A percentile compares a stretch with the other conserved stretches of the same genome.
Conservation (phyloP, 2,113 vertebrate genomes). For the Catharus fuscescens region DNA sequence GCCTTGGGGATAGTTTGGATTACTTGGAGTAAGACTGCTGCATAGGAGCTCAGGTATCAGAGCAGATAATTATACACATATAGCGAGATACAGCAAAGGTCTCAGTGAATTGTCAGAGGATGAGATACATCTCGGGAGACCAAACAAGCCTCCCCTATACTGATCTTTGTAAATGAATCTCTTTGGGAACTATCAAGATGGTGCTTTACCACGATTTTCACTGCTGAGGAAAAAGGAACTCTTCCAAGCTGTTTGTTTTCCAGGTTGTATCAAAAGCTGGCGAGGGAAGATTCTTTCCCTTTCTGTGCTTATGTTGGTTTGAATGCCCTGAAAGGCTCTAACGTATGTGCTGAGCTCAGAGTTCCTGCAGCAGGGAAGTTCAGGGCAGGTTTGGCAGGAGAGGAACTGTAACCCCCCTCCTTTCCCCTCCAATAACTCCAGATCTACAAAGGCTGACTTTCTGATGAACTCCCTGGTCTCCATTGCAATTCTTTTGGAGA, state of each 20-base stretch:
- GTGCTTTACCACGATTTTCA: conserved; percentile 68
- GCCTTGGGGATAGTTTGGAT: conserved; percentile 67
- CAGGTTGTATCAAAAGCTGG: conserved; percentile 48
- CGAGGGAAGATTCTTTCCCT: conserved; percentile 34
- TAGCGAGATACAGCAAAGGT: conserved; percentile 62
- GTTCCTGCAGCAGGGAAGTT: conserved; percentile 7
- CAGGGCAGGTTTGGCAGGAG: conserved; percentile 2
- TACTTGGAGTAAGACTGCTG: conserved; percentile 24
- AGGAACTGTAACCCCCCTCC: not conserved
- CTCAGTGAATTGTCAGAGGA: conserved; percentile 66
- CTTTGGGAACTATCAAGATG: conserved; percentile 71
- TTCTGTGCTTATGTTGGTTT: not conserved
- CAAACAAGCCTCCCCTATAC: conserved; percentile 35
- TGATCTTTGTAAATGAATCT: conserved; percentile 73
- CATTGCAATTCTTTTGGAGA: not conserved
- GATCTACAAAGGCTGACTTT: conserved; percentile 44
- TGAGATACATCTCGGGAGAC: conserved; percentile 71
- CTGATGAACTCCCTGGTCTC: conserved; percentile 20
- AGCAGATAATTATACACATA: conserved; percentile 74
- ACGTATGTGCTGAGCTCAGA: not conserved
- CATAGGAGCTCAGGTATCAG: conserved; percentile 68
- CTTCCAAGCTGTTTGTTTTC: conserved; percentile 41
- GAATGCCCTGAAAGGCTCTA: conserved; percentile 2
- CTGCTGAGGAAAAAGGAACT: conserved; percentile 41
- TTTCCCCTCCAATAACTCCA: not conserved